Evolutionary conservation across 1,140 invertebrate genomes (phyloP), one percentile per base, ranked within the genome.

Genomic region (Penaeus chinensis): DNA sequence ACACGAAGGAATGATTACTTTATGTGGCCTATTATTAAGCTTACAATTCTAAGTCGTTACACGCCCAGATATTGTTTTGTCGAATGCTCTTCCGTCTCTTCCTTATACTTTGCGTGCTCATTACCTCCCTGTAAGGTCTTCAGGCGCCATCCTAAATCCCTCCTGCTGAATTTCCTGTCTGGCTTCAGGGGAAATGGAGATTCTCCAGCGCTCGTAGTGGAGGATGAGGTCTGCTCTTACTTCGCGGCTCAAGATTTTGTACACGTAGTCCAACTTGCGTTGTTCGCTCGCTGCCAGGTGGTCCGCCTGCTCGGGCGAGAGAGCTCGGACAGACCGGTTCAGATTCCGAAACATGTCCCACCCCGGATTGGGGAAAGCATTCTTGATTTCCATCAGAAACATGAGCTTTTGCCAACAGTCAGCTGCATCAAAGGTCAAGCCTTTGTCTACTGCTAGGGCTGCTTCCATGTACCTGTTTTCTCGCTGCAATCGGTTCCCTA

Each of bases 321-420:
- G 71, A 27, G 74, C 16, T 0, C 83, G 83, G 20, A 62, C 74
- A 0, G 83, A 63, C 54, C 74, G 24, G 37, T 85, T 85, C 32
- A 85, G 19, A 0, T 32, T 32, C 20, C 71, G 42, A 61, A 37
- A 85, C 83, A 85, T 85, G 11, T 85, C 61, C 83, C 83, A 85
- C 0, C 83, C 83, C 1, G 22, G 20, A 8, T 78, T n/a, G 8
- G 83, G 83, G 24, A 85, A 85, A 13, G 83, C 54, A 78, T 85
- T 71, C 65, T 85, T 85, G 11, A 85, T 85, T 65, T 85, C 83
- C 83, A 85, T 85, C 11, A 85, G 61, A 54, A 85, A 85, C 7
- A 85, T 74, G 0, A 85, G 71, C 61, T 85, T 77, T 20, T 85
- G 61, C 83, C 83, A 85, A 27, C 60, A 78, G 47, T 85, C 61